Base-by-base conservation (phyloP, 2,888 invertebrate genomes). In the Mesopsocus fuscifrons region DNA sequence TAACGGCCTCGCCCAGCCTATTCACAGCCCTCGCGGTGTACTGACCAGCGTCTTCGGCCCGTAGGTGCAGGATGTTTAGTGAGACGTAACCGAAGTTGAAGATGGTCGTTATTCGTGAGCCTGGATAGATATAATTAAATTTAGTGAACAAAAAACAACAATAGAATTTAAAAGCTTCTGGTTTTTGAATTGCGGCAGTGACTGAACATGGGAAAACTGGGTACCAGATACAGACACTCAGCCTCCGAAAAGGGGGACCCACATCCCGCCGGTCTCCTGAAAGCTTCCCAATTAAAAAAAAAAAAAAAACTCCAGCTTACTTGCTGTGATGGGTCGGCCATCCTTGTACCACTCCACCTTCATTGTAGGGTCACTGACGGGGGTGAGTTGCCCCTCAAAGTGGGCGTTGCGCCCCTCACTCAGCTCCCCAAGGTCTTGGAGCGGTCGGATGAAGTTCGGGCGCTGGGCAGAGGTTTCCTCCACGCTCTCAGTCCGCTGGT, bases 31-130 rank as follows among this genome's bases (percentile, higher is more conserved):
- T 77, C 60, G 84, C 84, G 54, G 85, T 87, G 56, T 91, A 91
- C 64, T 82, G 80, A 65, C 94, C 94, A 59, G 85, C 80, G 77
- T 98, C 97, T 77, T 97, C 95, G 71, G 82, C 78, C 70, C 92
- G 83, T 73, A 94, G 82, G 78, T 94, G 92, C 79, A 91, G 73
- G 65, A 97, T 92, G 68, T 94, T 94, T 59, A 95, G 80, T 68
- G 91, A 89, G 69, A 94, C 92, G 74, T 92, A 92, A 62, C 94
- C 94, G 75, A 95, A 94, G 77, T 94, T 95, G 75, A 89, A 89
- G 72, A 89, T 87, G 62, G 91, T 88, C 61, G 87, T 87, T 67
- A 91, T 92, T 67, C 94, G 78, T 61, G 92, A 91, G 67, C 66
- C 66, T 65, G 46, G 18, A 47, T 44, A 31, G 30, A 30, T 11